Evolutionary conservation across 2,888 invertebrate genomes (phyloP), one percentile per base, ranked within the genome.

Genomic region (Alloscopus bannaensis): DNA sequence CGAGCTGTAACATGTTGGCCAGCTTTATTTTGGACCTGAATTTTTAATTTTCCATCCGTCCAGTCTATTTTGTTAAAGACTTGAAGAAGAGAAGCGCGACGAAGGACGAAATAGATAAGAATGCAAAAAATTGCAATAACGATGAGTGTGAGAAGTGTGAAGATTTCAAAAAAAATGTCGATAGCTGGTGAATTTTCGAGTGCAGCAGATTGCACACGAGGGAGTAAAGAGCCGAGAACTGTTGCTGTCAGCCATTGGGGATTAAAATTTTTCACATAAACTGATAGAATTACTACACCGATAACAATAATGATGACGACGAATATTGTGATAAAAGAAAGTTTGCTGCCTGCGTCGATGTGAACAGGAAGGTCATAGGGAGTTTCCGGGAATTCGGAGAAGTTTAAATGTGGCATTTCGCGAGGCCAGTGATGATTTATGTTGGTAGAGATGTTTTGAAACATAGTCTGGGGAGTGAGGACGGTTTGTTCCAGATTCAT

Each of bases 331-430:
- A 36, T n/a, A 18, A 20, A 60, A 1, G 60, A n/a, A 2, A 60
- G 36, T 36, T 60, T 31, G n/a, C 36, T 36, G 1, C 60, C 36
- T 20, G 60, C 36, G 36, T 60, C 60, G 22, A 60, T 22, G n/a
- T 60, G 60, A 3, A 60, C n/a, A 18, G 60, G 60, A 3, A 60
- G n/a, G 3, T 60, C 60, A 29, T 31, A 60, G n/a, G n/a, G 6
- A 1, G 31, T 36, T 2, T 8, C 36, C 2, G n/a, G 8, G n/a
- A n/a, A n/a, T 22, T 40, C 8, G 3, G 60, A 36, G 2, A 36
- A 22, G n/a, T 60, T 60, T 1, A 60, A 36, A 3, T 20, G 20
- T 20, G 60, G 31, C 4, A 60, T 22, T 8, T 60, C 18, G 2
- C 2, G 4, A 3, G 8, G 31, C 60, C 60, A 60, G 4, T 31